A percentile compares a stretch with the other conserved stretches of the same genome.
Evolutionary conservation across 2,888 invertebrate genomes (phyloP).

Genomic region (Lampropteryx suffumata): DNA sequence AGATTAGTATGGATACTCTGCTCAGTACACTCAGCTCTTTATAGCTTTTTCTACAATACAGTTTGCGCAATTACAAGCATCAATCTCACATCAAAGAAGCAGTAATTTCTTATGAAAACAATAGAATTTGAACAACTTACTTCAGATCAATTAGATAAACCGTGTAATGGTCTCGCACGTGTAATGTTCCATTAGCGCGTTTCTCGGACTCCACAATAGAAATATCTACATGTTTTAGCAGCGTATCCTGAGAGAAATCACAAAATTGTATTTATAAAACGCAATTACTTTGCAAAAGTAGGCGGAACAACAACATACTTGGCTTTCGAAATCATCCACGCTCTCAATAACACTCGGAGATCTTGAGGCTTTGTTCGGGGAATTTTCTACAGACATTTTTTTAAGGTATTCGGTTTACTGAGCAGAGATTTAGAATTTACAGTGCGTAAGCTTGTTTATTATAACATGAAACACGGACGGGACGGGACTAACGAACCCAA

Average conservation of each 20-base stretch:
- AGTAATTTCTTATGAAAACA: slow-evolving; percentile 52
- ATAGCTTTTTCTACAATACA: background rate
- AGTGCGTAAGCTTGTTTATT: slow-evolving; percentile 13
- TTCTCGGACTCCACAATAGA: slow-evolving; percentile 90
- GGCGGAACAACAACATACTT: slow-evolving; percentile 63
- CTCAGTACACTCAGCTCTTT: too few species aligned
- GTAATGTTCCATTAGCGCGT: slow-evolving; percentile 88
- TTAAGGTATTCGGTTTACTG: slow-evolving; percentile 13
- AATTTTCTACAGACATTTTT: slow-evolving; percentile 61
- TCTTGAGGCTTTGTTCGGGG: slow-evolving; percentile 58
- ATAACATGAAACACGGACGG: slow-evolving; percentile 10
- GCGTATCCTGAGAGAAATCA: slow-evolving; percentile 81
- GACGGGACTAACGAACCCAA: background rate
- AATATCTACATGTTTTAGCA: slow-evolving; percentile 88
- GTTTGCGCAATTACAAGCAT: slow-evolving; percentile 21
- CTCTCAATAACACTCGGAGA: slow-evolving; percentile 60
- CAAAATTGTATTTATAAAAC: slow-evolving; percentile 27
- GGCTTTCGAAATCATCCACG: slow-evolving; percentile 66
- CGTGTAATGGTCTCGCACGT: slow-evolving; percentile 89
- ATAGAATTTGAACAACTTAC: slow-evolving; percentile 75
- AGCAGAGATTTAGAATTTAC: slow-evolving; percentile 4
- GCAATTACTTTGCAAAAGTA: slow-evolving; percentile 47
- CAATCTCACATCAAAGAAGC: slow-evolving; percentile 42
- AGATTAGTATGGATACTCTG: too few species aligned
- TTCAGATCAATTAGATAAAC: slow-evolving; percentile 91